These are phyloP conservation scores for Macaria liturata DNA, from an alignment of 2,888 invertebrate genomes.

Conservation along the genomic window DNA sequence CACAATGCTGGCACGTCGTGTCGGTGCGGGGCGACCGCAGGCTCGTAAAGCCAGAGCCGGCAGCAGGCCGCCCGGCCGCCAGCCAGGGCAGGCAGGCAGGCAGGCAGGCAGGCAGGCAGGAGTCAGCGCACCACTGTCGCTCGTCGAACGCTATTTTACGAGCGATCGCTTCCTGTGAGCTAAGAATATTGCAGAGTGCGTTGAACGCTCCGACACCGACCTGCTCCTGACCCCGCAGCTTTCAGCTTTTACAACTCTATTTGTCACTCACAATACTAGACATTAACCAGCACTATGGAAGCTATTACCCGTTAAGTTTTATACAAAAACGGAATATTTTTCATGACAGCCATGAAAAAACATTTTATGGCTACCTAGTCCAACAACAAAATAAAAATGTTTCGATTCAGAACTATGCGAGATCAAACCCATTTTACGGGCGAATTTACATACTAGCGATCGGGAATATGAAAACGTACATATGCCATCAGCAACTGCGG, in stretches of 20 bases:
- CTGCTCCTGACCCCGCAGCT: constrained; percentile 15
- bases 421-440: constrained; percentile 15
- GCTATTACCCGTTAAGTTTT: no score
- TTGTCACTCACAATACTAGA: no score
- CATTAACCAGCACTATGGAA: no score
- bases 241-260: no score
- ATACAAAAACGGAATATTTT: neutral
- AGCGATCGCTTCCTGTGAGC: constrained; percentile 55
- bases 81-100: no score
- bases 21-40: constrained; percentile 35
- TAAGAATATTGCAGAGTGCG: constrained; percentile 42
- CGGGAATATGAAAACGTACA: constrained; percentile 26
- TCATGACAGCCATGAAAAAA: neutral
- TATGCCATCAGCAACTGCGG: constrained; percentile 24
- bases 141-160: constrained; percentile 52
- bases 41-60: constrained; percentile 24
- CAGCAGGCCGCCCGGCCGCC: no score
- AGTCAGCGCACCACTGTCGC: constrained; percentile 32
- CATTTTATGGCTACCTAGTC: constrained; percentile 1
- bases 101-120: no score
- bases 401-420: constrained; percentile 5
- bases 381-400: constrained; percentile 8
- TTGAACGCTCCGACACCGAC: constrained; percentile 30
- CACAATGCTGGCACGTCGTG: constrained; percentile 35
- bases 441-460: constrained; percentile 22